A percentile compares a stretch with the other conserved stretches of the same genome.
These are phyloP conservation scores for Catamblyrhynchus diadema DNA, from an alignment of 2,797 vertebrate species.

Conservation along the genomic window DNA sequence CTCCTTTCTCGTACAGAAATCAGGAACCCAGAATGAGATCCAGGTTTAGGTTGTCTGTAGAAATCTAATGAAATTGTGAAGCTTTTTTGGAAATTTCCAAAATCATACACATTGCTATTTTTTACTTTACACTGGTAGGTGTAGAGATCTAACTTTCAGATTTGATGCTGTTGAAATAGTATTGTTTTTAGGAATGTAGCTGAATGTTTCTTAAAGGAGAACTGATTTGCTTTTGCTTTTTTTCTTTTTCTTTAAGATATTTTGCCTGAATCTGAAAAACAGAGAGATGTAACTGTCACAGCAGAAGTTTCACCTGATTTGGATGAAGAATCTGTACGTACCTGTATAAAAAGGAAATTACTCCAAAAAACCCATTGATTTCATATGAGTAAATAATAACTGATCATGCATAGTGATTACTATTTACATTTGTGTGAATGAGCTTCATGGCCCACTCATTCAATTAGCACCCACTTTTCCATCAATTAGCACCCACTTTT, in stretches of 20 bases:
- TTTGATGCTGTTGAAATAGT: background rate
- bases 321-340: conserved; percentile 87
- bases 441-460: background rate
- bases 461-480: background rate
- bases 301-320: conserved; percentile 78
- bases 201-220: background rate
- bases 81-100: background rate
- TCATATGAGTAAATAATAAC: background rate
- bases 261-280: conserved; percentile 79
- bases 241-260: conserved; percentile 78
- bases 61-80: background rate
- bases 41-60: background rate
- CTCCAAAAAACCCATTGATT: background rate
- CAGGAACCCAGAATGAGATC: background rate
- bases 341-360: background rate
- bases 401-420: background rate
- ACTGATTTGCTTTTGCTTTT: background rate
- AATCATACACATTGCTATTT: background rate
- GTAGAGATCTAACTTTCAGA: background rate
- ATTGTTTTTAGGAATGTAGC: background rate
- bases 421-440: background rate
- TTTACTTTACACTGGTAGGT: background rate
- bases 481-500: background rate
- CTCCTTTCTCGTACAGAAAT: background rate
- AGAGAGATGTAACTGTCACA: conserved; percentile 81